Evolutionary conservation across 37 sponge, comb jelly and placozoan genomes (phyloP), one percentile per base, ranked within the genome.

Genomic region (Hexactinellida sp.): DNA sequence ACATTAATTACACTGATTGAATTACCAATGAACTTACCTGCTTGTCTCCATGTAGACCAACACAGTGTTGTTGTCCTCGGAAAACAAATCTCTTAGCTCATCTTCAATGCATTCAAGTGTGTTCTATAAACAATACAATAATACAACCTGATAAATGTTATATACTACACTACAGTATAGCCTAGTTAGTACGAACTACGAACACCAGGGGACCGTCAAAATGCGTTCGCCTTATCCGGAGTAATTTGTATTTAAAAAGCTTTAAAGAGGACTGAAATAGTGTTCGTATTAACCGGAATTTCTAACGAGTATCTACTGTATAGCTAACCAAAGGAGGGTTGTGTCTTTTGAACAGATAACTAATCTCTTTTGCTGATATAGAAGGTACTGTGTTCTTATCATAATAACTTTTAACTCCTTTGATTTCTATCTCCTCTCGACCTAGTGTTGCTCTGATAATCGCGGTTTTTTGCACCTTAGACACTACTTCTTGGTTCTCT

Each of bases 91-190:
- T 63, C 76, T 10, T 7, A 63, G 30, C 34, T 63, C 76, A 63
- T 63, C 76, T 63, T 63, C 76, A 63, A 63, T 63, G 76, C 76
- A 63, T 25, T 63, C 34, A 7, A 63, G 76, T 63, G 76, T 63
- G 34, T 63, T 23, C 76, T 63, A 63, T 63, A 25, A 25, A n/a
- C n/a, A 32, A 25, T 63, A n/a, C 28, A 63, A 32, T 63, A 63
- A 63, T 63, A 63, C 3, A 63, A 63, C 13, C 13, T 41, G 47
- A 16, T 16, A 41, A 41, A 41, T 41, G 47, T n/a, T n/a, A n/a
- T n/a, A n/a, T n/a, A n/a, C n/a, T n/a, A n/a, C n/a, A n/a, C n/a
- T n/a, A n/a, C n/a, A n/a, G n/a, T n/a, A n/a, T n/a, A n/a, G n/a
- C n/a, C n/a, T n/a, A n/a, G n/a, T n/a, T n/a, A n/a, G n/a, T n/a